Evolutionary conservation across 2,888 invertebrate genomes (phyloP), one percentile per base, ranked within the genome.

Genomic region (Enoplolaimus lenunculus): DNA sequence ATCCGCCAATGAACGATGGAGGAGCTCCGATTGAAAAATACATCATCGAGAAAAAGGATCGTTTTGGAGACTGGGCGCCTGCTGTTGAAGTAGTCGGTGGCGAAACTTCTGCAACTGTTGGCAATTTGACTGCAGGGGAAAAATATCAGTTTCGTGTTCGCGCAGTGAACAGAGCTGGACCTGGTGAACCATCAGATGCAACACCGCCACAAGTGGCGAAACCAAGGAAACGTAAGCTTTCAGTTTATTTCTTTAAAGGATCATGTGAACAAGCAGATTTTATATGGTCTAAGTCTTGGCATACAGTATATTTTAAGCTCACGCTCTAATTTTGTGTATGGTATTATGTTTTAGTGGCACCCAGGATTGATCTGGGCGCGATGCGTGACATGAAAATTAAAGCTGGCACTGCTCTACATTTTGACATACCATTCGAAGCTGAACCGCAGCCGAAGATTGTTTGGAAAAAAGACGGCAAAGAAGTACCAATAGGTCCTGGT

Each of bases 351-450:
- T 70, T 77, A 85, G 86, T 88, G 80, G 90, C 91, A 59, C 98
- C 97, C 64, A 88, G 87, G 79, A 90, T 97, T 79, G 92, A 93
- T 80, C 89, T 90, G 76, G 87, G 88, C 76, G 86, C 90, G 13
- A 84, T 98, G 69, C 88, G 89, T 80, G 94, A 98, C 81, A 87
- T 95, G 75, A 89, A 88, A 34, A 93, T 94, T 29, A 89, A 90
- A 78, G 94, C 91, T 70, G 80, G 97, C 73, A 91, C 94, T 79
- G 89, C 91, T 71, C 90, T 98, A 78, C 90, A 90, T 77, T 93
- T 93, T 84, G 89, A 89, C 70, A 88, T 98, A 72, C 93, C 95
- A 30, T 91, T 97, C 75, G 90, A 90, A 82, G 97, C 95, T 0
- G 90, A 93, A 2, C 98, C 98, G 0, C 88, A 89, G 76, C 98